These are phyloP conservation scores for Eupithecia insigniata DNA, from an alignment of 2,888 invertebrate species.

Conservation along the genomic window DNA sequence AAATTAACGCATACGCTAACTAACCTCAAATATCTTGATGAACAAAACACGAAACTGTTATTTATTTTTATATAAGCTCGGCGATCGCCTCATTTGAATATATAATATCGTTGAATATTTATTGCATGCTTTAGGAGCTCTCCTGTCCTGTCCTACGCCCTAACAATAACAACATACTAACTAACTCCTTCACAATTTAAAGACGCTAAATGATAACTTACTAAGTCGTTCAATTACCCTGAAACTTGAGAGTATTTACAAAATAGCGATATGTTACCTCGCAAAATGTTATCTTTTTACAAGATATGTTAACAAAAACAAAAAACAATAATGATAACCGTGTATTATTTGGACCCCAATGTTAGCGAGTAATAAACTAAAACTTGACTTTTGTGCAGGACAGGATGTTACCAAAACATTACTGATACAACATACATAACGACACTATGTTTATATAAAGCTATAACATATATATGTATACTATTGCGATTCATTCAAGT, in stretches of 20 bases:
- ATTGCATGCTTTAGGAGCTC: not conserved
- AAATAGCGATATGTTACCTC: not conserved
- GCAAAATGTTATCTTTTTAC: not conserved
- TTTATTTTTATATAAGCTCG: not conserved
- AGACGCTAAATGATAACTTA: no score
- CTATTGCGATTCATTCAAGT: slow-evolving; percentile 29
- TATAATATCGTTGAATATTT: not conserved
- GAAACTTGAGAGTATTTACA: not conserved
- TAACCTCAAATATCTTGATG: not conserved
- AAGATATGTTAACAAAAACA: not conserved
- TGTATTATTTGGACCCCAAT: slow-evolving; percentile 32
- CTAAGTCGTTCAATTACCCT: slow-evolving; percentile 2
- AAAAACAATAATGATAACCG: slow-evolving; percentile 13
- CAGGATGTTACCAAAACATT: slow-evolving; percentile 6
- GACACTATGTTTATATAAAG: slow-evolving; percentile 26
- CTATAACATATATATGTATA: no score
- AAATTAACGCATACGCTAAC: not conserved
- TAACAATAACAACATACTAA: no score
- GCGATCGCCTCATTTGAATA: not conserved
- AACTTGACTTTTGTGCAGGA: slow-evolving; percentile 18
- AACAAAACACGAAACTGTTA: not conserved
- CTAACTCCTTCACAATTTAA: no score
- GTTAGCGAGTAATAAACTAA: slow-evolving; percentile 13
- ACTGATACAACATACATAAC: slow-evolving; percentile 20
- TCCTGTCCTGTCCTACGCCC: no score